Conservation (phyloP, 2,888 invertebrate genomes). For the Flexamia atlantica region DNA sequence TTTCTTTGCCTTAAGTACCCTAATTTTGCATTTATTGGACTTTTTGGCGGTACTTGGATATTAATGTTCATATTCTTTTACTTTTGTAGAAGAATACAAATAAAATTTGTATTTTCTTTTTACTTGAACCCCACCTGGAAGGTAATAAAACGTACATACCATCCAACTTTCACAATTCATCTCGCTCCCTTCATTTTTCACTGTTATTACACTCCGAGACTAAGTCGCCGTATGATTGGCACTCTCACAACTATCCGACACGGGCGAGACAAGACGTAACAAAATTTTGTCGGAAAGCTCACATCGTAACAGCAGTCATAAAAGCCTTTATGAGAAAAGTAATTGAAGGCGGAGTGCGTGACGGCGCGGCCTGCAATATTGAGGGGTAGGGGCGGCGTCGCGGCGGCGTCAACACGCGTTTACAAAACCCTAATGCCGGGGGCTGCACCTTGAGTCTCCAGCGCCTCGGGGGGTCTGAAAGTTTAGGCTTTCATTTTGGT, state of each 20-base stretch:
- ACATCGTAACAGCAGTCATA: background rate
- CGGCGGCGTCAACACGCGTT: conserved; percentile 1
- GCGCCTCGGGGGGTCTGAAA: background rate
- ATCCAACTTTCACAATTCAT: too few relatives aligned
- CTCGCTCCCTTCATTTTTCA: too few relatives aligned
- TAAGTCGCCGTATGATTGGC: background rate
- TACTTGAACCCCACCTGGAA: too few relatives aligned
- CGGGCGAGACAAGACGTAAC: conserved; percentile 37
- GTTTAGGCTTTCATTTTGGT: too few relatives aligned
- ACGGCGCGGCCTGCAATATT: background rate
- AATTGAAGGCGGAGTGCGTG: conserved; percentile 31
- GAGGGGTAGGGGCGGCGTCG: background rate
- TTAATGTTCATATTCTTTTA: too few relatives aligned
- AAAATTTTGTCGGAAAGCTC: background rate
- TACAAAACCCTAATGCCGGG: background rate
- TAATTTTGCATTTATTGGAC: too few relatives aligned
- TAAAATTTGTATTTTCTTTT: too few relatives aligned
- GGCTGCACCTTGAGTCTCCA: background rate
- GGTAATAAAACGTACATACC: too few relatives aligned
- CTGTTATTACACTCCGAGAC: too few relatives aligned
- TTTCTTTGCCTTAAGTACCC: too few relatives aligned
- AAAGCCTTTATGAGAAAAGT: conserved; percentile 27
- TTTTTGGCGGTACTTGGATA: too few relatives aligned
- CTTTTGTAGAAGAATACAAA: too few relatives aligned
- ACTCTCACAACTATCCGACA: background rate